Conservation (phyloP, 2,888 invertebrate genomes). For the Chrysomela aeneicollis region DNA sequence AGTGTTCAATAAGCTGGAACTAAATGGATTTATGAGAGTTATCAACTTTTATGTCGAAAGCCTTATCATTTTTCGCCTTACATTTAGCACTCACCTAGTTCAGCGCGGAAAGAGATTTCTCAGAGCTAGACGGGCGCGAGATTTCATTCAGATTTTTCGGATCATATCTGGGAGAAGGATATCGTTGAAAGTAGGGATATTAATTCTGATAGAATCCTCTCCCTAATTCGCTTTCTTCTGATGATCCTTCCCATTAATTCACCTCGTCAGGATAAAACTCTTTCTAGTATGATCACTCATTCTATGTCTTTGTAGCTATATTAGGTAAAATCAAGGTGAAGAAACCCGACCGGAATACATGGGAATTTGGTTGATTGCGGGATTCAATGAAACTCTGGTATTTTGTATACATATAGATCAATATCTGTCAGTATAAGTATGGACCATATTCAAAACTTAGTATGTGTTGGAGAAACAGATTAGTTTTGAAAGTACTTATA, state of each 20-base stretch:
- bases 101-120: neutral
- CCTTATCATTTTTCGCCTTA: slow-evolving; percentile 49
- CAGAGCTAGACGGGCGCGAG: neutral
- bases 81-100: slow-evolving; percentile 41
- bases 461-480: no score
- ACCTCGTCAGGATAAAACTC: neutral
- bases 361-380: no score
- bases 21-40: slow-evolving; percentile 54
- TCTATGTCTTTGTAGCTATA: no score
- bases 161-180: neutral
- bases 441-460: no score
- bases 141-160: neutral
- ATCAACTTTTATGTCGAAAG: slow-evolving; percentile 53
- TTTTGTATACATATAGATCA: no score
- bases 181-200: neutral
- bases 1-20: slow-evolving; percentile 54
- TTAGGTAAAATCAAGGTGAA: no score
- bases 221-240: neutral
- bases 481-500: no score
- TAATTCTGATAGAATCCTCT: neutral
- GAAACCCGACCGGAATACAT: no score
- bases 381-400: no score
- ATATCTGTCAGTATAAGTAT: no score
- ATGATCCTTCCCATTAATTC: neutral
- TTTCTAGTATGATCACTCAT: no score